phyloP scores from a whole-genome alignment of 2,113 vertebrate genomes.

The Hirundichthys speculiger region DNA sequence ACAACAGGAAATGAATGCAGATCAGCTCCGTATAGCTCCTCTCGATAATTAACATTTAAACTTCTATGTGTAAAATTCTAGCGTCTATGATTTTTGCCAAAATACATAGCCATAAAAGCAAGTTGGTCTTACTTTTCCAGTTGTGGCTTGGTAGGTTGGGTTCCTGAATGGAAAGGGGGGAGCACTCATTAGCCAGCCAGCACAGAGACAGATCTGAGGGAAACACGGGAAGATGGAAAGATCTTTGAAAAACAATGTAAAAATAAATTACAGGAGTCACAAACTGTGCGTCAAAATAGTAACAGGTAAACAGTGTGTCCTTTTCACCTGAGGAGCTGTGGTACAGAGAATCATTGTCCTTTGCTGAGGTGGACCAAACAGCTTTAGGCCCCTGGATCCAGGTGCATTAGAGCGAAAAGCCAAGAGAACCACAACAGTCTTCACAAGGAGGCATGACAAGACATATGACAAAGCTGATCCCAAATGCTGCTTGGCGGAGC shows the following conservation, averaged over 20 bases:
- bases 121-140: constrained; percentile 60
- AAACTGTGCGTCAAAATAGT: background rate
- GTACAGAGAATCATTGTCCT: constrained; percentile 71
- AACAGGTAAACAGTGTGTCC: background rate
- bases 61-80: no score
- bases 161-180: constrained; percentile 76
- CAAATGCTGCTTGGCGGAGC: constrained; percentile 76
- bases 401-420: constrained; percentile 70
- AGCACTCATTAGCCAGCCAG: constrained; percentile 63
- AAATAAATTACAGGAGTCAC: background rate
- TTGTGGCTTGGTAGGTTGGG: constrained; percentile 68
- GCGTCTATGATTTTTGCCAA: no score
- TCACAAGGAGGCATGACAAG: constrained; percentile 81
- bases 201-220: constrained; percentile 70
- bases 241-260: background rate
- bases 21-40: background rate
- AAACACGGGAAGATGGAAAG: background rate
- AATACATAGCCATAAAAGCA: background rate
- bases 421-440: constrained; percentile 79
- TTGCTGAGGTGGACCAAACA: constrained; percentile 76
- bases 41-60: background rate
- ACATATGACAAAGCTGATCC: constrained; percentile 80
- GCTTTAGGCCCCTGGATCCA: constrained; percentile 47
- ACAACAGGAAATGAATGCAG: background rate
- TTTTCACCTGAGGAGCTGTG: constrained; percentile 70